phyloP scores from a whole-genome alignment of 2,797 vertebrate species.

The Enteromius radiatus region DNA sequence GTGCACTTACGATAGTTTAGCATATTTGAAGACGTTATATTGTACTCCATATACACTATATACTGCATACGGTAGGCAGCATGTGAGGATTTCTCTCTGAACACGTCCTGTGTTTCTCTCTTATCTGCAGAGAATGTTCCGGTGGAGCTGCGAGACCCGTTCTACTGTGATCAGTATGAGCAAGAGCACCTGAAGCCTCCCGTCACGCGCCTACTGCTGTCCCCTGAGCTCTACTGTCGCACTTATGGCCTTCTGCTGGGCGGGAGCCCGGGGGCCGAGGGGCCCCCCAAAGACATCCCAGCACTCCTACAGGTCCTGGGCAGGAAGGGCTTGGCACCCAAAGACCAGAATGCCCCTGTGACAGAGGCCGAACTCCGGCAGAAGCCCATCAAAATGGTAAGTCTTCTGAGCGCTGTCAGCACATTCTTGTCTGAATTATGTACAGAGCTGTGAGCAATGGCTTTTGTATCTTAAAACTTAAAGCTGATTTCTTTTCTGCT shows the following conservation, averaged over 20 bases:
- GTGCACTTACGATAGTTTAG: background rate
- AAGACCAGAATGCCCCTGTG: conserved; percentile 77
- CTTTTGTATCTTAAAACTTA: background rate
- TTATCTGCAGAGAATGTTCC: conserved; percentile 85
- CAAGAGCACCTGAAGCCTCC: conserved; percentile 95
- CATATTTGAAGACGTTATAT: background rate
- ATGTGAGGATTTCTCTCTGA: background rate
- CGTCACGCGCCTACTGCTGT: conserved; percentile 85
- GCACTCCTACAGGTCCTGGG: conserved; percentile 82
- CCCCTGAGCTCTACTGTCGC: conserved; percentile 88
- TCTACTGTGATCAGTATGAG: conserved; percentile 94
- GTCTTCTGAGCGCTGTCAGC: background rate
- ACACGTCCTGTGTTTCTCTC: background rate
- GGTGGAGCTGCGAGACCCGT: conserved; percentile 89
- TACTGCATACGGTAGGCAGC: background rate
- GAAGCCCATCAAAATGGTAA: conserved; percentile 93
- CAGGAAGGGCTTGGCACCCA: conserved; percentile 76
- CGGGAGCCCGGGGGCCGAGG: conserved; percentile 56
- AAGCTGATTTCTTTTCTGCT: background rate
- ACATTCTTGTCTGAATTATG: conserved; percentile 16
- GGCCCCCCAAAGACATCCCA: conserved; percentile 79
- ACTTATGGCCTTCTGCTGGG: conserved; percentile 80
- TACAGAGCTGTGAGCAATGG: background rate
- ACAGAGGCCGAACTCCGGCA: conserved; percentile 83
- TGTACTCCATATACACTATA: background rate